Base-by-base conservation (phyloP, 2,888 invertebrate genomes). In the Agrotis exclamationis region DNA sequence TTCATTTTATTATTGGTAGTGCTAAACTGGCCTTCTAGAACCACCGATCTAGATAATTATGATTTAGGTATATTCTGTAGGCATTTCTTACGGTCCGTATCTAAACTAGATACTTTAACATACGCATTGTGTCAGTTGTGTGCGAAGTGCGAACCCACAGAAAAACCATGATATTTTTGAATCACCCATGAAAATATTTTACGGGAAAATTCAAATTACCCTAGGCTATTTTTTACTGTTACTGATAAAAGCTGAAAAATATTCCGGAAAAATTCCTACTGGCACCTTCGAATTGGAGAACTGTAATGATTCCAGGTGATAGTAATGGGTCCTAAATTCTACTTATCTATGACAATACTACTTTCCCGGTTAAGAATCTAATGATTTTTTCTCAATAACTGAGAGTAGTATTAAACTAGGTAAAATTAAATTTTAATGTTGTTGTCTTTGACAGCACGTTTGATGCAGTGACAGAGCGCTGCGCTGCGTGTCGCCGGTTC, bases 151-250 rank as follows among this genome's bases (percentile, higher is more conserved):
- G 20, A 20, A 22, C 33, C 33, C 9, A 33, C 14, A 51, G 22
- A 16, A 18, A 57, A 39, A 24, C 47, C 20, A 11, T 56, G 22
- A 39, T 39, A 57, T 71, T 56, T 56, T 71, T n/a, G 20, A 11
- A 48, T 71, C 24, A 5, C 16, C 24, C 11, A 39, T 57, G 20
- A 71, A 71, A 44, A 58, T 48, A 44, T 48, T 70, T 47, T 24
- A 28, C 18, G n/a, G n/a, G 18, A 69, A 39, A 56, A 70, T 39
- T 48, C 2, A 71, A 24, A 71, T 20, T 18, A 39, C 16, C 18
- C 6, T 0, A 11, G 24, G 47, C 57, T 14, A 18, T 47, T 54
- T n/a, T 53, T 70, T 56, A 39, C 14, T 18, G n/a, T 47, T 69
- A 14, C n/a, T 39, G 39, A 39, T 24, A 47, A 47, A 47, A 24